phyloP scores from a whole-genome alignment of 2,888 invertebrate genomes.

The Mesorhabditis spiculigera region DNA sequence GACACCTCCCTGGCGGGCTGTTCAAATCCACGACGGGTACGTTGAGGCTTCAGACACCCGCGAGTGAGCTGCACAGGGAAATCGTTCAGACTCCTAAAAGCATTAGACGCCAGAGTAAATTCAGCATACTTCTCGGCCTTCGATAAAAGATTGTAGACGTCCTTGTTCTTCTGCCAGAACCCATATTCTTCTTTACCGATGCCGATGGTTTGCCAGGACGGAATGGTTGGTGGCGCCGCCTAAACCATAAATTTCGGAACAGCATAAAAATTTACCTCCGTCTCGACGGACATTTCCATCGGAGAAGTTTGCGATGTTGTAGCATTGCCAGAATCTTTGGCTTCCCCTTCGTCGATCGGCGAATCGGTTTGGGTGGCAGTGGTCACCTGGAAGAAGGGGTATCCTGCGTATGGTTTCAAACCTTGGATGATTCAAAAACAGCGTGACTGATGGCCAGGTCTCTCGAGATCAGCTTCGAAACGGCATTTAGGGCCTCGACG shows the following conservation, averaged over 20 bases:
- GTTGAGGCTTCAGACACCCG: not conserved
- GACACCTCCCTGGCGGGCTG: not conserved
- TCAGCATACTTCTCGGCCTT: conserved; percentile 15
- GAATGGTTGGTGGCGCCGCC: conserved; percentile 5
- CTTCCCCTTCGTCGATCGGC: not conserved
- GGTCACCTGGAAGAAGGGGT: conserved; percentile 9
- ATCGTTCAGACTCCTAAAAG: not conserved
- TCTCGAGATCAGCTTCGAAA: not conserved
- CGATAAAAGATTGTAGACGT: conserved; percentile 16
- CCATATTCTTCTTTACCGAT: conserved; percentile 22
- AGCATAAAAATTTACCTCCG: not conserved
- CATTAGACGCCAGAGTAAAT: not conserved
- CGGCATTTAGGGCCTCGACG: not conserved
- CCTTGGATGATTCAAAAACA: conserved; percentile 9
- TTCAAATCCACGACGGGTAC: not conserved
- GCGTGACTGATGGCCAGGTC: not conserved
- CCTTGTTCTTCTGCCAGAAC: conserved; percentile 30
- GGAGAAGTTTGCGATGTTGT: not conserved
- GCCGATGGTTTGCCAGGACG: conserved; percentile 8
- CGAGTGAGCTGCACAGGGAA: not conserved
- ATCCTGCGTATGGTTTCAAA: conserved; percentile 15
- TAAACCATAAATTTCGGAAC: not conserved
- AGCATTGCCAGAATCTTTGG: not conserved
- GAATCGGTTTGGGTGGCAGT: conserved; percentile 29
- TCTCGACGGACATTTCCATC: not conserved